Conservation (phyloP, 2,888 invertebrate species). For the Zygogramma bicolorata region DNA sequence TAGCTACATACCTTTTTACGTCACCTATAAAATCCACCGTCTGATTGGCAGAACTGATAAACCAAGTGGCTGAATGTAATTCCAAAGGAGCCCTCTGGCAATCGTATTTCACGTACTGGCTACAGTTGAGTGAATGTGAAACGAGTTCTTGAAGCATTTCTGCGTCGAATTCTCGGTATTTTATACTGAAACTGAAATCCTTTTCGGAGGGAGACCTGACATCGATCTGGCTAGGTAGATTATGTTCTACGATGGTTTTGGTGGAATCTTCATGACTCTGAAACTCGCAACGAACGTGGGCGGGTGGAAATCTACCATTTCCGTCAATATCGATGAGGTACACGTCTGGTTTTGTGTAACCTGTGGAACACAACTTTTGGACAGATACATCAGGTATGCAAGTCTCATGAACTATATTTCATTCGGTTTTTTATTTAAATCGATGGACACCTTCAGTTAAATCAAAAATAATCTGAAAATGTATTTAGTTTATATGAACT, state of each 20-base stretch:
- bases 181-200: slow-evolving; percentile 87
- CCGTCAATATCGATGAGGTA: slow-evolving; percentile 95
- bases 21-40: slow-evolving; percentile 86
- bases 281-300: slow-evolving; percentile 92
- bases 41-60: slow-evolving; percentile 83
- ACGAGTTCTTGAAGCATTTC: slow-evolving; percentile 93
- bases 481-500: background rate
- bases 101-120: slow-evolving; percentile 90
- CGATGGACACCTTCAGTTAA: background rate
- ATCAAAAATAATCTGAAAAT: background rate
- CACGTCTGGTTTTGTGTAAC: slow-evolving; percentile 90
- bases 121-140: slow-evolving; percentile 89
- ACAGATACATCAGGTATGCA: background rate
- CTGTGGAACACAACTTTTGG: slow-evolving; percentile 46
- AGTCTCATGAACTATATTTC: background rate
- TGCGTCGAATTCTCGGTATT: slow-evolving; percentile 89
- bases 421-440: background rate
- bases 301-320: slow-evolving; percentile 91
- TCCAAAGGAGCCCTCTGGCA: slow-evolving; percentile 90
- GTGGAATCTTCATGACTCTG: slow-evolving; percentile 87
- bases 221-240: slow-evolving; percentile 90
- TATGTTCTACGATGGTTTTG: slow-evolving; percentile 91
- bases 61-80: slow-evolving; percentile 90
- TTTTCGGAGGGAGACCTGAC: slow-evolving; percentile 82
- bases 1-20: slow-evolving; percentile 80